Base-by-base conservation (phyloP, 2,797 vertebrate species). In the Sebastes matsubarae region DNA sequence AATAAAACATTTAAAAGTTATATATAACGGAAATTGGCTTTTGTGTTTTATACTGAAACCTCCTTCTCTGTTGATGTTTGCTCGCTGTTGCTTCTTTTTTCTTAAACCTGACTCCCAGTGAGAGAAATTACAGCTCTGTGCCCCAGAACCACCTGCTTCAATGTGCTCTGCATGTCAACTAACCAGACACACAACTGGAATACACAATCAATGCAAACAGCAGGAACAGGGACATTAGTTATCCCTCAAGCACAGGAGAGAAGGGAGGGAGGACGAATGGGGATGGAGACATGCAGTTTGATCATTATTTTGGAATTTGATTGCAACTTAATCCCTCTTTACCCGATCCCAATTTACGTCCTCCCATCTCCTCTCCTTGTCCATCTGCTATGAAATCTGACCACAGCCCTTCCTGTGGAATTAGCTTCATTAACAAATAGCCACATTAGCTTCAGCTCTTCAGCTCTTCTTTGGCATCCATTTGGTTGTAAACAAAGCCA, bases 141-240 rank as follows among this genome's bases (percentile, higher is more conserved):
- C 68, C 57, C 87, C 74, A 36, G 71, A 86, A 83, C 82, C 82
- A 93, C 90, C 90, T 90, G 88, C 63, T 70, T 88, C 75, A 79
- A 71, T 83, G 89, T 73, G 84, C 81, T 77, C 77, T 79, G 92
- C 86, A 93, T 94, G 83, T 63, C 87, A 94, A 94, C 67, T 34
- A 85, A 66, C 22, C 72, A 80, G 68, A 88, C 75, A 70, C 78
- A 74, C 87, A 89, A 63, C 74, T 61, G 60, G 91, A 93, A 92
- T 90, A 80, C 88, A 80, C 84, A 93, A 89, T 91, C 77, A n/a
- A 85, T 59, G 60, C 68, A 84, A 82, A 86, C 79, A 84, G 79
- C 73, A 20, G 61, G 36, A 59, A 65, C 30, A 1, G 63, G 24
- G 69, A 67, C 72, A 68, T 79, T 77, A 58, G 38, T 63, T 69